Evolutionary conservation across 2,888 invertebrate species (phyloP), one percentile per base, ranked within the genome.

Genomic region (Blastobasis lacticolella): DNA sequence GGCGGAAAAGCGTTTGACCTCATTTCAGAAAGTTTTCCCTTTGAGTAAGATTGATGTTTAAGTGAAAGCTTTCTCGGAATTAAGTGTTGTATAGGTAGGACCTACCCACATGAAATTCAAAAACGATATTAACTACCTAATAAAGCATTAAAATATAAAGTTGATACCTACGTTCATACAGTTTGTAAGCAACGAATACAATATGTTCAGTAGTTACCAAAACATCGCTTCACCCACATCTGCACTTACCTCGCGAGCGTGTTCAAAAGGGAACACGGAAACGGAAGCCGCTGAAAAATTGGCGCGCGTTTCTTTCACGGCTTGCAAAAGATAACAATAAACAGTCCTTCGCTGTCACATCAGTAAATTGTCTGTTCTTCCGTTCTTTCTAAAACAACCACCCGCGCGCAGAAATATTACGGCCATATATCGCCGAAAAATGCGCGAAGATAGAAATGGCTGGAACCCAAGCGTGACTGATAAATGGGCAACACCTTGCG

Each of bases 1-100:
- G 67, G 73, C 64, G 74, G 73, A 58, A 71, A 75, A 71, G 73
- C 69, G 68, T 71, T 73, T 81, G 80, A 81, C 83, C 83, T 74
- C 73, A 69, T 79, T 81, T 71, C 67, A 56, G 63, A 77, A 80
- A 80, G 65, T 81, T 82, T 73, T 69, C 63, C 66, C 67, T 73
- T 71, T 70, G 71, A 74, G 67, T 67, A 80, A 84, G 83, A 84
- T 83, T 82, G 78, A 83, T 83, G 81, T 75, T 81, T 69, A 23
- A 23, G 23, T 23, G 23, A 23, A 23, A 23, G 23, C 23, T 23
- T 23, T 23, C 23, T 23, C 23, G 23, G 23, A 23, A 23, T 23
- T 23, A 23, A 23, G 23, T 23, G 23, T 23, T 23, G 23, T 23
- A 23, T 23, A 23, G 23, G 23, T 23, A 23, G 23, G 23, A 23